Evolutionary conservation across 2,797 vertebrate genomes (phyloP).

Genomic region (Discoglossus pictus): DNA sequence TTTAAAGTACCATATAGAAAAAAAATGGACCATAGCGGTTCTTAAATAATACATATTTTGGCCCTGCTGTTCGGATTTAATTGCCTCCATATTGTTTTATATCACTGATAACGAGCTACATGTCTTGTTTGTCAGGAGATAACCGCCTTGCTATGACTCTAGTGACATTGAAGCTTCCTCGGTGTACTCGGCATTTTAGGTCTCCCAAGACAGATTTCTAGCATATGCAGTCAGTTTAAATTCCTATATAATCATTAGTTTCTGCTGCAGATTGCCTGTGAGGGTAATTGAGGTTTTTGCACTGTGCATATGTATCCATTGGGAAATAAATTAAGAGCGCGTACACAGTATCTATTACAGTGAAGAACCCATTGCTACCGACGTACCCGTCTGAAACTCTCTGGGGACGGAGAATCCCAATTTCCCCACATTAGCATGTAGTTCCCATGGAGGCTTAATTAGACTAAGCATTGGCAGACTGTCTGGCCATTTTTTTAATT

Average conservation of each 20-base stretch:
- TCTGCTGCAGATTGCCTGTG: neutral
- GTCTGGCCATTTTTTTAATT: constrained; percentile 40
- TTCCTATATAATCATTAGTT: constrained; percentile 7
- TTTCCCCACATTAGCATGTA: neutral
- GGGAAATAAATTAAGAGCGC: constrained; percentile 5
- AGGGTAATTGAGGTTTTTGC: constrained; percentile 17
- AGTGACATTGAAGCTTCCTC: neutral
- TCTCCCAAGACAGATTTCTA: neutral
- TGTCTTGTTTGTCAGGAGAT: too few species aligned
- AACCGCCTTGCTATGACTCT: too few species aligned
- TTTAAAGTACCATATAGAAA: too few species aligned
- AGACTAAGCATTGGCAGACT: neutral
- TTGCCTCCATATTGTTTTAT: too few species aligned
- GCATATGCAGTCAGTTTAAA: neutral
- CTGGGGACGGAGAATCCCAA: constrained; percentile 11
- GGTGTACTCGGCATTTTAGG: neutral
- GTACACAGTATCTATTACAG: neutral
- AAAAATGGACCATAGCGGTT: too few species aligned
- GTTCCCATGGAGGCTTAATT: constrained; percentile 4
- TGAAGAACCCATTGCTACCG: neutral
- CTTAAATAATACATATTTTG: too few species aligned
- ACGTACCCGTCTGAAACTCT: neutral
- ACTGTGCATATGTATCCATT: neutral
- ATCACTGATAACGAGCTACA: too few species aligned
- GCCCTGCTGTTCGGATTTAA: too few species aligned